Conservation (phyloP, 2,113 vertebrate genomes). For the Cheilinus undulatus region DNA sequence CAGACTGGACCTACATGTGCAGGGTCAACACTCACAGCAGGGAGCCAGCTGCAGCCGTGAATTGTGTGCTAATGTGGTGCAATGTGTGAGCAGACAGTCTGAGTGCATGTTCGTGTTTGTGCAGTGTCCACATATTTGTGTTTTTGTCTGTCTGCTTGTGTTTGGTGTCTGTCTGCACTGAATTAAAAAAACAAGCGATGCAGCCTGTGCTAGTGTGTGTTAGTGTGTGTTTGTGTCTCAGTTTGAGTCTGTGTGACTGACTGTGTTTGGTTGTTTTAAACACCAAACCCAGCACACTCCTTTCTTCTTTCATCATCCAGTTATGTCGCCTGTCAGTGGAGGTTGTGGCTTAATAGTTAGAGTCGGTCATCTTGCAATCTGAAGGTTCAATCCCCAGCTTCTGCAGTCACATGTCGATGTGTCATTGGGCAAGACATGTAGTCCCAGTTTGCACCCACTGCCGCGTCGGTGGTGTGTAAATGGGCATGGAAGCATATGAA, state of each 20-base stretch:
- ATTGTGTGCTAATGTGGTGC: neutral
- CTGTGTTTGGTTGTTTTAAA: neutral
- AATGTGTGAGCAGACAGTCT: neutral
- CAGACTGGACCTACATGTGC: conserved; percentile 32
- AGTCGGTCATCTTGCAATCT: too few species aligned
- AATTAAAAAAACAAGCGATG: conserved; percentile 4
- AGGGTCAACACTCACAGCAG: conserved; percentile 42
- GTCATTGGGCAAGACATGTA: too few species aligned
- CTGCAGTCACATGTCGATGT: too few species aligned
- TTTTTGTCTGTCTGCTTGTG: conserved; percentile 1
- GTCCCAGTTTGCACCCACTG: too few species aligned
- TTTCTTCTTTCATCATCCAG: neutral
- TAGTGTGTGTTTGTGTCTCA: neutral
- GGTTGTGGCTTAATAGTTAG: too few species aligned
- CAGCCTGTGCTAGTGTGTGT: neutral
- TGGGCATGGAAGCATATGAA: too few species aligned
- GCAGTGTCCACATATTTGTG: neutral
- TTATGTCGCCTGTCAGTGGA: conserved; percentile 16
- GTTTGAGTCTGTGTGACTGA: neutral
- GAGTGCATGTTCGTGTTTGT: neutral
- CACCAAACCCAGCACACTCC: neutral
- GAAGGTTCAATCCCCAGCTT: too few species aligned
- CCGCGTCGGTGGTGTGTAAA: too few species aligned
- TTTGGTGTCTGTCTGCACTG: neutral
- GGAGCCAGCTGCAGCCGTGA: conserved; percentile 7